Conservation (phyloP, 2,888 invertebrate species). For the Pammene fasciana region DNA sequence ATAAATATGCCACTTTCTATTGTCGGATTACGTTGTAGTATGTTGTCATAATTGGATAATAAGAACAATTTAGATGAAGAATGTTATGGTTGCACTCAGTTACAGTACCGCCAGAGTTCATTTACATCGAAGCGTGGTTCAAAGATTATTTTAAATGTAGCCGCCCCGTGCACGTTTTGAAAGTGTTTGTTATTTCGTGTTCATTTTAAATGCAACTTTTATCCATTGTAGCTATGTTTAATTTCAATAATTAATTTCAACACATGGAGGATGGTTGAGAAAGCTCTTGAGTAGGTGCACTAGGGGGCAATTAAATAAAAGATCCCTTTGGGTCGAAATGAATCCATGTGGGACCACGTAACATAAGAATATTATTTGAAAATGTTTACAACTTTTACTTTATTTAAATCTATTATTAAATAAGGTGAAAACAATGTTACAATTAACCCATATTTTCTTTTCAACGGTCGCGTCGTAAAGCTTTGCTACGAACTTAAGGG, state of each 20-base stretch:
- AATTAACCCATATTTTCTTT: neutral
- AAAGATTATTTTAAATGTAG: neutral
- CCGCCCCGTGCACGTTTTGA: too few species aligned
- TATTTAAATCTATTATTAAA: neutral
- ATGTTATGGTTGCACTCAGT: slow-evolving; percentile 18
- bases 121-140: slow-evolving; percentile 16
- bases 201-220: too few species aligned
- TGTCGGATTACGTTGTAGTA: slow-evolving; percentile 3
- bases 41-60: slow-evolving; percentile 21
- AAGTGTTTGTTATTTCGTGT: too few species aligned
- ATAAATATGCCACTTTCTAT: slow-evolving; percentile 24
- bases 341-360: too few species aligned
- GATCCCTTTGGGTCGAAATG: too few species aligned
- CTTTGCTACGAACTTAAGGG: slow-evolving; percentile 14
- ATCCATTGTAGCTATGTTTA: too few species aligned
- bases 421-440: neutral
- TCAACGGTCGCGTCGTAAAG: neutral
- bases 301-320: too few species aligned
- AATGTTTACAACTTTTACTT: too few species aligned
- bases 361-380: too few species aligned
- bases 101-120: slow-evolving; percentile 8
- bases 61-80: slow-evolving; percentile 6
- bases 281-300: too few species aligned
- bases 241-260: too few species aligned
- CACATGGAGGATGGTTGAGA: too few species aligned